Evolutionary conservation across 2,888 invertebrate genomes (phyloP).

Genomic region (Stictocephala bisonia): DNA sequence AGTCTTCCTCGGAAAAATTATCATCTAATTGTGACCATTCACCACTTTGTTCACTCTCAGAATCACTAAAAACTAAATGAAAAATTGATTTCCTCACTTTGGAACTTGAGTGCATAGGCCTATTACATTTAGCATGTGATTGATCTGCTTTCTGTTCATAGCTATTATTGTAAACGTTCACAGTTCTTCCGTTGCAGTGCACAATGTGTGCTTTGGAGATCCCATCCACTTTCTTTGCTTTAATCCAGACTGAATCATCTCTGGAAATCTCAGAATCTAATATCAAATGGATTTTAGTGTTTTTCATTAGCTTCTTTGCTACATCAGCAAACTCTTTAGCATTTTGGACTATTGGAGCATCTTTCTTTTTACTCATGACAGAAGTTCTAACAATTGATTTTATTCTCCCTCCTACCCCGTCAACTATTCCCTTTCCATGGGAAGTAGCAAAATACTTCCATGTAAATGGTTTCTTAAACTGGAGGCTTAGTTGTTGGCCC

Average conservation of each 20-base stretch:
- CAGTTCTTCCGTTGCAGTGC: too few relatives aligned
- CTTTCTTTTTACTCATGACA: constrained; percentile 1
- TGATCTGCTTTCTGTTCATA: too few relatives aligned
- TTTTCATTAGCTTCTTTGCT: constrained; percentile 9
- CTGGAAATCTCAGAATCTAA: constrained; percentile 26
- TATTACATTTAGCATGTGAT: too few relatives aligned
- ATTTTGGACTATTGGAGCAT: constrained; percentile 25
- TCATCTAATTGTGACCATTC: too few relatives aligned
- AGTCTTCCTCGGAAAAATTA: too few relatives aligned
- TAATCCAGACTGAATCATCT: constrained; percentile 29
- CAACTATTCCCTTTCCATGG: constrained; percentile 28
- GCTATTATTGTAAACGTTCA: too few relatives aligned
- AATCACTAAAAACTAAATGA: too few relatives aligned
- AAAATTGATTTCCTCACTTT: too few relatives aligned
- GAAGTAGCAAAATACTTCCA: constrained; percentile 8
- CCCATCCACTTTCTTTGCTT: background rate
- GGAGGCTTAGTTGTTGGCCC: background rate
- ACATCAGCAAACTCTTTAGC: background rate
- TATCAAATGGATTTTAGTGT: background rate
- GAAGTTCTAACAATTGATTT: constrained; percentile 28
- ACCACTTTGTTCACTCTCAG: too few relatives aligned
- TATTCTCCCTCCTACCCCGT: background rate
- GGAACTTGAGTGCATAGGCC: too few relatives aligned
- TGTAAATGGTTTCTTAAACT: background rate
- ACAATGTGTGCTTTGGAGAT: background rate